Percentiles rank a stretch among this genome's conserved stretches.
Evolutionary conservation across 2,888 invertebrate genomes (phyloP).

Genomic region (Hypselothyrea guttata): DNA sequence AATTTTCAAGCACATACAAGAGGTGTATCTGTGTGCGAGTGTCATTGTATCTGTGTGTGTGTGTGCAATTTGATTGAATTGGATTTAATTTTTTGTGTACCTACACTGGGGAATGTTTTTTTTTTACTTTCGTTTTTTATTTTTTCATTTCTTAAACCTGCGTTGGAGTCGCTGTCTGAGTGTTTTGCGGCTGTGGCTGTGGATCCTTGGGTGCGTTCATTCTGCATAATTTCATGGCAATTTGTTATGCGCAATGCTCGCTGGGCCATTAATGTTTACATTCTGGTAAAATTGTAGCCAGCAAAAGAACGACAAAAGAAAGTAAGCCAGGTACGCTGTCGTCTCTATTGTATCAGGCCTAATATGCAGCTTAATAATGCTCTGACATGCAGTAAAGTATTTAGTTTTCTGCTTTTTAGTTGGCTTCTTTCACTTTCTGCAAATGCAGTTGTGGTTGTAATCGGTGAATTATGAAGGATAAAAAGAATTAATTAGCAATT

Average conservation of each 20-base stretch:
- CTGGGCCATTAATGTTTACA: constrained; percentile 36
- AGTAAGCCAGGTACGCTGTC: background rate
- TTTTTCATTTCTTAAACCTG: no score
- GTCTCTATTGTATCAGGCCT: no score
- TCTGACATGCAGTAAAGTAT: no score
- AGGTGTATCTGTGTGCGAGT: background rate
- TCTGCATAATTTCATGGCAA: constrained; percentile 38
- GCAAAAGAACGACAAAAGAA: constrained; percentile 7
- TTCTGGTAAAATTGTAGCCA: constrained; percentile 33
- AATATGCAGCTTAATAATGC: no score
- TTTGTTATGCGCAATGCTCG: constrained; percentile 46
- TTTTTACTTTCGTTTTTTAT: no score
- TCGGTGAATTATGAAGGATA: no score
- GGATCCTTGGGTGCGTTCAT: background rate
- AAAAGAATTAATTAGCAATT: no score
- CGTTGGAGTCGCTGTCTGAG: background rate
- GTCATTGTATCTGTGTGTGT: background rate
- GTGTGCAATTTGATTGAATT: constrained; percentile 48
- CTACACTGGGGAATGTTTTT: no score
- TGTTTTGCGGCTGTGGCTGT: background rate
- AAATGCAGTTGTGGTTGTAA: no score
- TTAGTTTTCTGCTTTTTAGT: no score
- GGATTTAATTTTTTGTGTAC: constrained; percentile 33
- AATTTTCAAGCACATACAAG: constrained; percentile 22
- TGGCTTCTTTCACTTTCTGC: no score